phyloP scores from a whole-genome alignment of 2,113 vertebrate species.

The Bos javanicus region DNA sequence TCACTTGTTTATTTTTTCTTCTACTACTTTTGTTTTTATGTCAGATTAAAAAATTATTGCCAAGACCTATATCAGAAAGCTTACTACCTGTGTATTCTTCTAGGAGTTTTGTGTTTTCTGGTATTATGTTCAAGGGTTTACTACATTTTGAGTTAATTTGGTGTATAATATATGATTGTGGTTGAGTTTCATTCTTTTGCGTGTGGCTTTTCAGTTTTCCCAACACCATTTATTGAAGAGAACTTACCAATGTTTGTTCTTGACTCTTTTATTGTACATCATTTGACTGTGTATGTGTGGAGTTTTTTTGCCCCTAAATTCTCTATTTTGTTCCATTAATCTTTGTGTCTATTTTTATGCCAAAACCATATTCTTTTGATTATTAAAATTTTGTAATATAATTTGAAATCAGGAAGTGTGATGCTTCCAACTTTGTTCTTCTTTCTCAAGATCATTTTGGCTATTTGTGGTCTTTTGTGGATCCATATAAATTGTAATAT shows the following conservation, averaged over 20 bases:
- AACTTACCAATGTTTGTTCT: background rate
- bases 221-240: background rate
- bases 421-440: background rate
- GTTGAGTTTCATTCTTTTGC: background rate
- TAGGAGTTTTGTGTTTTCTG: background rate
- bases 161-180: background rate
- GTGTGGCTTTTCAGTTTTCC: background rate
- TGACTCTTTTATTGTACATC: background rate
- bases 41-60: background rate
- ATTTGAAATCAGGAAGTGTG: background rate
- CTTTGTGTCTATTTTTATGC: background rate
- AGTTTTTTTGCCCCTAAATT: fast-evolving
- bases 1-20: background rate
- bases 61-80: background rate
- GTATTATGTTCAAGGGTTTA: background rate
- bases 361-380: background rate
- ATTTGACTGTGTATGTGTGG: background rate
- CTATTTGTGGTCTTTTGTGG: background rate
- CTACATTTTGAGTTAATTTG: background rate
- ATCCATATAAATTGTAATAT: background rate
- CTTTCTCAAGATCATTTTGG: background rate
- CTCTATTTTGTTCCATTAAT: background rate
- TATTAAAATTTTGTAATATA: background rate
- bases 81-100: background rate
- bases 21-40: background rate